Evolutionary conservation across 2,888 invertebrate genomes (phyloP).

Genomic region (Drosophila mimetica): DNA sequence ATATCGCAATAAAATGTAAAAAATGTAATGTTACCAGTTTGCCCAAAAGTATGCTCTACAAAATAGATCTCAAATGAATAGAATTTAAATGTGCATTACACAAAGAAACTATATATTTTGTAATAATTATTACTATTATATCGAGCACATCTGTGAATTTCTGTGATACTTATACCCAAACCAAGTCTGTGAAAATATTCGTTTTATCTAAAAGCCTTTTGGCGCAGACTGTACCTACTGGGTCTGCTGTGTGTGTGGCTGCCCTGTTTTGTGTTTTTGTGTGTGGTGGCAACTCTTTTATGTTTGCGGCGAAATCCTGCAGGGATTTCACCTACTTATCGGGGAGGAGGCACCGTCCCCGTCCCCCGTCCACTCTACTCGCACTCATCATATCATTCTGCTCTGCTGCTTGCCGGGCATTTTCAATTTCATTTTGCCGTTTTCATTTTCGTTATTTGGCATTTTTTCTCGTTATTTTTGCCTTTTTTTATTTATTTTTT

Average conservation of each 20-base stretch:
- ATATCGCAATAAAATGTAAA: no score
- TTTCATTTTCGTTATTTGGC: constrained; percentile 29
- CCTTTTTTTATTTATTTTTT: constrained; percentile 4
- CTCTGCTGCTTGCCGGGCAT: constrained; percentile 50
- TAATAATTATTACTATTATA: no score
- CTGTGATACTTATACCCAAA: not conserved
- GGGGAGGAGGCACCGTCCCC: not conserved
- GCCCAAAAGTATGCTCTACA: no score
- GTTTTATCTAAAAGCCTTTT: constrained; percentile 8
- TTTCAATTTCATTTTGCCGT: constrained; percentile 47
- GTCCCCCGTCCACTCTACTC: not conserved
- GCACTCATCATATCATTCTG: constrained; percentile 46
- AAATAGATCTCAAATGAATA: no score
- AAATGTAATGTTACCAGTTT: no score
- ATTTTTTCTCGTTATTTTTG: constrained; percentile 8
- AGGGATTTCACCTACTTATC: constrained; percentile 46
- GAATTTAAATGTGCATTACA: no score
- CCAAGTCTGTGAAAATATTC: not conserved
- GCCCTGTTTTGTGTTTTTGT: constrained; percentile 3
- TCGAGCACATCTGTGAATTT: not conserved
- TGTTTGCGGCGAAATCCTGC: constrained; percentile 36
- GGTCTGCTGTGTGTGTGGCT: not conserved
- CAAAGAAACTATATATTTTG: no score
- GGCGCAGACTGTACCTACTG: not conserved
- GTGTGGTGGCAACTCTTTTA: constrained; percentile 43